Percentiles rank a stretch among this genome's conserved stretches.
Evolutionary conservation across 2,888 invertebrate genomes (phyloP).

Genomic region (Serrognathus titanus): DNA sequence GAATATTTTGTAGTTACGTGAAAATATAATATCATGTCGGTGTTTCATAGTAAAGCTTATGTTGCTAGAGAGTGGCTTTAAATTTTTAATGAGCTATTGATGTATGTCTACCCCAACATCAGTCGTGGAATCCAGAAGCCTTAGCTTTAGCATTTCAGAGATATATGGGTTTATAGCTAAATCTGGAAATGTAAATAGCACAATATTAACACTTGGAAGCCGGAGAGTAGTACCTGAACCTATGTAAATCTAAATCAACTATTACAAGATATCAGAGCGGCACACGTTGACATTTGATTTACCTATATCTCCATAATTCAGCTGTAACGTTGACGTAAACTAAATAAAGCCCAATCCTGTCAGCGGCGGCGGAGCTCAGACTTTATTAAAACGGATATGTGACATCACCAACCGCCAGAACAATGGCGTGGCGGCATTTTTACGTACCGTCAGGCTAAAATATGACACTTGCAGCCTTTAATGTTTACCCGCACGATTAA

Average conservation of each 20-base stretch:
- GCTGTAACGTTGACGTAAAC: conserved; percentile 8
- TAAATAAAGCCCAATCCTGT: conserved; percentile 11
- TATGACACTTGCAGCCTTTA: background rate
- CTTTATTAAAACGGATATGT: conserved; percentile 3
- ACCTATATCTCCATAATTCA: conserved; percentile 20
- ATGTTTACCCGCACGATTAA: background rate
- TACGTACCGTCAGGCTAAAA: conserved; percentile 4
- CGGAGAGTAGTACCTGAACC: background rate
- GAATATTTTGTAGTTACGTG: too few relatives aligned
- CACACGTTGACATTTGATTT: conserved; percentile 17
- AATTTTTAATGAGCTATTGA: too few relatives aligned
- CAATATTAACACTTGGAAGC: background rate
- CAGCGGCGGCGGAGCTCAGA: background rate
- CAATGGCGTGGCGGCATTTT: conserved; percentile 12
- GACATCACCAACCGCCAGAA: conserved; percentile 3
- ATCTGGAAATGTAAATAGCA: background rate
- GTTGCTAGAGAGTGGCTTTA: too few relatives aligned
- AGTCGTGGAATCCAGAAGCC: too few relatives aligned
- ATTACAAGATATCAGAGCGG: background rate
- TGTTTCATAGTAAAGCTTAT: too few relatives aligned
- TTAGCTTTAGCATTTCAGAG: too few relatives aligned
- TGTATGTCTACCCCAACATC: too few relatives aligned
- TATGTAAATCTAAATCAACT: conserved; percentile 3
- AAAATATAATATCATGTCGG: too few relatives aligned
- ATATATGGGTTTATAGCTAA: background rate